Conservation (phyloP, 2,113 vertebrate genomes). For the Cryptotis parvus region DNA sequence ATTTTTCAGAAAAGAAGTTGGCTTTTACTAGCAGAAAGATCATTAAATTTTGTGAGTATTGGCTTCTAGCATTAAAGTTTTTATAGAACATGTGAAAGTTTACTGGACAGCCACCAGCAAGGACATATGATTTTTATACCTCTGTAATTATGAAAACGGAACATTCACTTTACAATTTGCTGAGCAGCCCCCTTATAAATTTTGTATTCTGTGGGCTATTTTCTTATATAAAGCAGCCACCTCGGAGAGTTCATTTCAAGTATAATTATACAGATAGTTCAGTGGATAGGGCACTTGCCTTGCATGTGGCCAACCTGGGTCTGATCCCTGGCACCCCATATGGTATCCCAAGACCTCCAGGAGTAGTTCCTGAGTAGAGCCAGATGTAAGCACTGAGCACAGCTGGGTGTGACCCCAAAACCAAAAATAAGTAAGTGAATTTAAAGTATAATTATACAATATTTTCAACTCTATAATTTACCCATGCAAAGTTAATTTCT, state of each 20-base stretch:
- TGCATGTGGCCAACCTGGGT: too few relatives aligned
- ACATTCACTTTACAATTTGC: conserved; percentile 30
- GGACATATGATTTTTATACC: conserved; percentile 56
- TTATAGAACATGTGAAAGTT: conserved; percentile 50
- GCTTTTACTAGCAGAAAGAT: conserved; percentile 55
- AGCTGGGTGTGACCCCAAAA: too few relatives aligned
- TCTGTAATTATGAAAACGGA: conserved; percentile 65
- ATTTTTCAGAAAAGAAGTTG: not conserved
- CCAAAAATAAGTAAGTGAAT: too few relatives aligned
- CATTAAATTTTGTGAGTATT: conserved; percentile 63
- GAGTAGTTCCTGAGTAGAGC: too few relatives aligned
- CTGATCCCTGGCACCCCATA: too few relatives aligned
- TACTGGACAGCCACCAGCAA: not conserved
- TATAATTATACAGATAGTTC: not conserved
- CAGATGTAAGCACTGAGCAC: too few relatives aligned
- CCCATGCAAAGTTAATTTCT: conserved; percentile 29
- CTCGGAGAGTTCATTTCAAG: not conserved
- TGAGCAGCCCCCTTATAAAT: conserved; percentile 44
- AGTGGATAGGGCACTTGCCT: too few relatives aligned
- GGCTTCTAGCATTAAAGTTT: conserved; percentile 54
- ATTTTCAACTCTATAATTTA: conserved; percentile 27
- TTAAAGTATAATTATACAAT: not conserved
- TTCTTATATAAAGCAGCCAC: conserved; percentile 47
- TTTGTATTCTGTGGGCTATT: conserved; percentile 48
- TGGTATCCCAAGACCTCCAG: too few relatives aligned